Percentiles rank a stretch among this genome's conserved stretches.
phyloP scores from a whole-genome alignment of 2,797 vertebrate genomes.

The Rhadinocentrus ornatus region DNA sequence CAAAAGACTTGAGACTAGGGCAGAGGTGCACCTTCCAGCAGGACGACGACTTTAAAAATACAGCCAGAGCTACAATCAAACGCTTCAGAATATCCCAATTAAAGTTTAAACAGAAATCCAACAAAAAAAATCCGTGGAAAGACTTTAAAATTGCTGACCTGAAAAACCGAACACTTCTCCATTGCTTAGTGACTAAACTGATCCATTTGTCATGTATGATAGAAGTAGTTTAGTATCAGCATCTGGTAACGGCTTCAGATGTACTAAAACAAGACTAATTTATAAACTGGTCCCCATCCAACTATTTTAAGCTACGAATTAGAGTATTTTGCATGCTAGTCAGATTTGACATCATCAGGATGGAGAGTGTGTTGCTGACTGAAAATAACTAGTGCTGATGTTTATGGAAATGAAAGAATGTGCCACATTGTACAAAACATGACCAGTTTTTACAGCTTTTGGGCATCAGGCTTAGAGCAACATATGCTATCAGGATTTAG shows the following conservation, averaged over 20 bases:
- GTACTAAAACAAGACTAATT: not conserved
- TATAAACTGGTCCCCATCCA: not conserved
- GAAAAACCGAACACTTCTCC: not conserved
- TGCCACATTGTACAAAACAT: not conserved
- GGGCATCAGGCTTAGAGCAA: not conserved
- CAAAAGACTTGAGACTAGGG: too few relatives aligned
- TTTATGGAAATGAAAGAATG: not conserved
- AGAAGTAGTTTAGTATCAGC: not conserved
- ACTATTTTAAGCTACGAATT: not conserved
- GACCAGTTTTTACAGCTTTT: not conserved
- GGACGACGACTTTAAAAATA: too few relatives aligned
- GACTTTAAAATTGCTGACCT: too few relatives aligned
- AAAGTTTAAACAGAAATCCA: too few relatives aligned
- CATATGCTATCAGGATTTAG: conserved; percentile 1
- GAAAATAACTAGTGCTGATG: not conserved
- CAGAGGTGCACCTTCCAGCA: too few relatives aligned
- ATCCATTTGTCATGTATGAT: not conserved
- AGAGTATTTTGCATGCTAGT: not conserved
- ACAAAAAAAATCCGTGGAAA: too few relatives aligned
- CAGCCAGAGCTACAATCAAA: too few relatives aligned
- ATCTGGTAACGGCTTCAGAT: not conserved
- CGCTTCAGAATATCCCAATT: too few relatives aligned
- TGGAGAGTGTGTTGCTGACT: conserved; percentile 2
- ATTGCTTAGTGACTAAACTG: not conserved
- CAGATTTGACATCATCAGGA: conserved; percentile 10